Evolutionary conservation across 2,888 invertebrate genomes (phyloP).

Genomic region (Fragum sueziense): DNA sequence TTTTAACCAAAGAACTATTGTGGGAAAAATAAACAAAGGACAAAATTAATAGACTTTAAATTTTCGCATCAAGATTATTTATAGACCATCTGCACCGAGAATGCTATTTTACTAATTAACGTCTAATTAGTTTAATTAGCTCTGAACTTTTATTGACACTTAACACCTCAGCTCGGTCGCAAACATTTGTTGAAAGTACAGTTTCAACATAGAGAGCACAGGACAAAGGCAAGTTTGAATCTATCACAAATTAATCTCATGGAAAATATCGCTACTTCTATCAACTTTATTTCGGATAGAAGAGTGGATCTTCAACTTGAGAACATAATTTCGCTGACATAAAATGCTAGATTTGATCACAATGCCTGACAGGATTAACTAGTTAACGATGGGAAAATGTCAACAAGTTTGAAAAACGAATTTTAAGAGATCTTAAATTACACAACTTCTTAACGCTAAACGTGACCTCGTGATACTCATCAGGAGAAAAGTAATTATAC

Average conservation of each 20-base stretch:
- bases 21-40: no score
- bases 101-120: constrained; percentile 13
- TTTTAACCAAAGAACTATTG: no score
- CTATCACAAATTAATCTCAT: neutral
- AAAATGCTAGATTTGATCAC: constrained; percentile 14
- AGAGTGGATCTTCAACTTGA: constrained; percentile 6
- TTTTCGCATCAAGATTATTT: no score
- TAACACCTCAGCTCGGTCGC: constrained; percentile 2
- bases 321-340: constrained; percentile 1
- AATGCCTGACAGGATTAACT: neutral
- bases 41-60: no score
- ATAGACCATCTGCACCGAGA: constrained; percentile 6
- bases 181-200: neutral
- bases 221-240: neutral
- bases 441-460: constrained; percentile 3
- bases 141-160: constrained; percentile 3
- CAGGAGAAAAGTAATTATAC: constrained; percentile 6
- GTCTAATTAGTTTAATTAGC: constrained; percentile 18
- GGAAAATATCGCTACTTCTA: neutral
- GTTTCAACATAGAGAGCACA: no score
- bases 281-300: constrained; percentile 2
- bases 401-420: neutral
- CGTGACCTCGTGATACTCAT: constrained; percentile 8
- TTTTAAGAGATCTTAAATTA: constrained; percentile 15
- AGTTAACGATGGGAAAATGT: neutral